These are phyloP conservation scores for Ligdia adustata DNA, from an alignment of 2,888 invertebrate genomes.

Conservation along the genomic window DNA sequence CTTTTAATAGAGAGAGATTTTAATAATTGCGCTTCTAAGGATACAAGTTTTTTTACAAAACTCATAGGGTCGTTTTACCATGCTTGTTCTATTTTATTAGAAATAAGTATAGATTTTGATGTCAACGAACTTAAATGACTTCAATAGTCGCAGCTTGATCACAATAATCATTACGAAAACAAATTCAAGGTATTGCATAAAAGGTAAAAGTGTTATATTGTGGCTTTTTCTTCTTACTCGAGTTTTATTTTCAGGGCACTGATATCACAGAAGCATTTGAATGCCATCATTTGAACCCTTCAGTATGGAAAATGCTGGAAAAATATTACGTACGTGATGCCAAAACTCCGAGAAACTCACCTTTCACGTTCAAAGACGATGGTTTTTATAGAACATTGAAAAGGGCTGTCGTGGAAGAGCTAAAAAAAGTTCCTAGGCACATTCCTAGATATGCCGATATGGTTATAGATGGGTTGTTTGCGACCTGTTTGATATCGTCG, in stretches of 20 bases:
- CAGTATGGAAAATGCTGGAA: constrained; percentile 66
- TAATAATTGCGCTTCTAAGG: too few species aligned
- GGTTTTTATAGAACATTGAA: constrained; percentile 91
- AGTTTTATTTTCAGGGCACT: constrained; percentile 79
- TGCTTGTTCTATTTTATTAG: too few species aligned
- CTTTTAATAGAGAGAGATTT: too few species aligned
- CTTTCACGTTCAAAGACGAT: constrained; percentile 88
- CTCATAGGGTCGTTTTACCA: too few species aligned
- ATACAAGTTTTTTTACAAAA: too few species aligned
- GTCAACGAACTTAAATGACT: too few species aligned
- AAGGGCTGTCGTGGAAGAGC: constrained; percentile 77
- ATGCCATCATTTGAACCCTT: constrained; percentile 86
- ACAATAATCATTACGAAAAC: too few species aligned
- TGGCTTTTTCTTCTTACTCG: too few species aligned
- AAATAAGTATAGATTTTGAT: too few species aligned
- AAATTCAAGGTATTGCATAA: too few species aligned
- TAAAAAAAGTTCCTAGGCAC: constrained; percentile 79
- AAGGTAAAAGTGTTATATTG: too few species aligned
- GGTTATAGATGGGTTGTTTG: constrained; percentile 64
- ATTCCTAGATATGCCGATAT: constrained; percentile 53
- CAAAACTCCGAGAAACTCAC: constrained; percentile 85
- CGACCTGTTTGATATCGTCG: constrained; percentile 57
- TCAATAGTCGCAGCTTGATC: too few species aligned
- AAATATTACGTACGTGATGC: constrained; percentile 85
- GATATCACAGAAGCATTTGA: constrained; percentile 93